phyloP scores from a whole-genome alignment of 2,888 invertebrate genomes.

The Criorhina ranunculi region DNA sequence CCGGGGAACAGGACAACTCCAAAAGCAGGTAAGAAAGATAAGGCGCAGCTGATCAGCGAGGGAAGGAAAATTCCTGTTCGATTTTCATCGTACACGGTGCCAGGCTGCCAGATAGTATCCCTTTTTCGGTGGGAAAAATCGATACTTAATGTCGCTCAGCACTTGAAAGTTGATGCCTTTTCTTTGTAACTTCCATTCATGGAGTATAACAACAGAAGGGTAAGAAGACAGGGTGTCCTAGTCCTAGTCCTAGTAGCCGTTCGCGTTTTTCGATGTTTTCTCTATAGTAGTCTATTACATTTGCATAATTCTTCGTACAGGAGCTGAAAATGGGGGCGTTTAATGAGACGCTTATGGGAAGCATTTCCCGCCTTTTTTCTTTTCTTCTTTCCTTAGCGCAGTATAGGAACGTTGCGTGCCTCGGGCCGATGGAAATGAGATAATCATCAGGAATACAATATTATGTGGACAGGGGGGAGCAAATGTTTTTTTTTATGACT shows the following conservation, averaged over 20 bases:
- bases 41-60: conserved; percentile 73
- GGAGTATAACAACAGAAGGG: conserved; percentile 16
- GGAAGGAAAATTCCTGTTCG: conserved; percentile 51
- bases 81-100: conserved; percentile 50
- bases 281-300: conserved; percentile 63
- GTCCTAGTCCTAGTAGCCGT: conserved; percentile 33
- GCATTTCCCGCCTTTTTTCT: conserved; percentile 71
- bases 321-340: conserved; percentile 67
- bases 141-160: conserved; percentile 42
- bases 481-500: conserved; percentile 65
- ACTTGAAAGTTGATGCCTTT: conserved; percentile 47
- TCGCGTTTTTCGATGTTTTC: neutral
- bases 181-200: conserved; percentile 55
- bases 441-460: conserved; percentile 71
- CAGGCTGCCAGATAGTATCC: conserved; percentile 18
- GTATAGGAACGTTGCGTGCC: conserved; percentile 54
- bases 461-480: conserved; percentile 52
- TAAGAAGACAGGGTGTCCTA: conserved; percentile 51
- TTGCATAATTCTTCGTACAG: conserved; percentile 70
- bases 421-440: conserved; percentile 69
- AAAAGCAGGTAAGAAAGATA: conserved; percentile 69
- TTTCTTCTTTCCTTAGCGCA: conserved; percentile 63
- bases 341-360: conserved; percentile 72
- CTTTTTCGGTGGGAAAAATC: conserved; percentile 64
- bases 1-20: conserved; percentile 66